Percentiles rank a stretch among this genome's conserved stretches.
Conservation (phyloP, 2,797 vertebrate genomes). For the Fundulus diaphanus region DNA sequence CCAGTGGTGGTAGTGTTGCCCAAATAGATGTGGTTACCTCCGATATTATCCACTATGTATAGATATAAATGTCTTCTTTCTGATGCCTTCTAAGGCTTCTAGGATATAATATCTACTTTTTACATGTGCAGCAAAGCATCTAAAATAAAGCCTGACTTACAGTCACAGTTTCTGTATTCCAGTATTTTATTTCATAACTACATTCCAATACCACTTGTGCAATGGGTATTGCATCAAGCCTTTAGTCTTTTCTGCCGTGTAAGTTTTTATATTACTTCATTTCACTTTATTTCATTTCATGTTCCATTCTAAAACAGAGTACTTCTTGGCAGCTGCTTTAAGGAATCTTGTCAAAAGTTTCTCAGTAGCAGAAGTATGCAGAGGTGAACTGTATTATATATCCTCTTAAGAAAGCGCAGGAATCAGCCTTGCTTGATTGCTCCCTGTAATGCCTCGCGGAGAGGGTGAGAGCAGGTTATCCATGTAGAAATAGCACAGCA, state of each 20-base stretch:
- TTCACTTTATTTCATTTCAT: constrained; percentile 58
- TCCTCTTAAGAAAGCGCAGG: constrained; percentile 78
- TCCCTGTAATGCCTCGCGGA: constrained; percentile 61
- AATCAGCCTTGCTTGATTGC: constrained; percentile 77
- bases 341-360: constrained; percentile 59
- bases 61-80: no score
- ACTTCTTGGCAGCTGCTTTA: constrained; percentile 36
- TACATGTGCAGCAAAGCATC: no score
- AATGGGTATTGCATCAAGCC: constrained; percentile 23
- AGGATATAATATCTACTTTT: no score
- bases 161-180: constrained; percentile 7
- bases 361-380: constrained; percentile 63
- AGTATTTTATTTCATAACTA: constrained; percentile 23
- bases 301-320: constrained; percentile 44
- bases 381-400: constrained; percentile 77
- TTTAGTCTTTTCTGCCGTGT: constrained; percentile 38
- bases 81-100: no score
- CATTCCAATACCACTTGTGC: constrained; percentile 21
- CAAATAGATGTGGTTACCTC: background rate
- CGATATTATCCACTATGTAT: no score
- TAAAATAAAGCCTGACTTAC: background rate
- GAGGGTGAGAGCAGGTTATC: constrained; percentile 69
- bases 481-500: constrained; percentile 77
- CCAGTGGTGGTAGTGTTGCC: no score
- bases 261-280: constrained; percentile 38